A percentile compares a stretch with the other conserved stretches of the same genome.
Evolutionary conservation across 2,888 invertebrate genomes (phyloP).

Genomic region (Muscina levida): DNA sequence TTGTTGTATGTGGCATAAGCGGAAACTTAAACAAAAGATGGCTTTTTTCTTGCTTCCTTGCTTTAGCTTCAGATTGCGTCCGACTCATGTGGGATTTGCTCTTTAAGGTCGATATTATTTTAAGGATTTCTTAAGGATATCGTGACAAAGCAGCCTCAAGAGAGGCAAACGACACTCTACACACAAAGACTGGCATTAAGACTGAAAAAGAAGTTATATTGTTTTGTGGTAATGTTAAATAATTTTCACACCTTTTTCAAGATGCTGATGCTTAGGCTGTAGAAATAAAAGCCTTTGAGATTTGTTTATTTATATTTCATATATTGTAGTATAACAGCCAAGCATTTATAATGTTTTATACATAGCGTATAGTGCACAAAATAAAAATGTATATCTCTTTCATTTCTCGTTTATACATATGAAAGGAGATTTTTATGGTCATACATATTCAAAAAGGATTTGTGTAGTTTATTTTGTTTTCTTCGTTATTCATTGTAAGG

Average conservation of each 20-base stretch:
- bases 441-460: background rate
- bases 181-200: too few relatives aligned
- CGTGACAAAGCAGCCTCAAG: constrained; percentile 8
- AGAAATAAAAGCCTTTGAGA: background rate
- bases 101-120: constrained; percentile 33
- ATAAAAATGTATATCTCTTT: too few relatives aligned
- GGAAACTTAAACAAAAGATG: constrained; percentile 63
- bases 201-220: constrained; percentile 44
- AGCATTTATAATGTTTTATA: too few relatives aligned
- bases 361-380: too few relatives aligned
- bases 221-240: constrained; percentile 55
- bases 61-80: too few relatives aligned
- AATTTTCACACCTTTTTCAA: constrained; percentile 63
- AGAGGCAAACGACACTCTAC: background rate
- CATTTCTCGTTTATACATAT: too few relatives aligned
- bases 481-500: background rate
- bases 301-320: background rate
- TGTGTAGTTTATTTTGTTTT: too few relatives aligned
- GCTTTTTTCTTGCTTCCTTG: constrained; percentile 55
- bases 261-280: constrained; percentile 35
- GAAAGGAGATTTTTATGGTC: background rate
- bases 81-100: constrained; percentile 13
- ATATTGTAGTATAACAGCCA: too few relatives aligned
- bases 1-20: constrained; percentile 46
- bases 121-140: constrained; percentile 35